Conservation (phyloP, 2,113 vertebrate genomes). For the Lepisosteus osseus region DNA sequence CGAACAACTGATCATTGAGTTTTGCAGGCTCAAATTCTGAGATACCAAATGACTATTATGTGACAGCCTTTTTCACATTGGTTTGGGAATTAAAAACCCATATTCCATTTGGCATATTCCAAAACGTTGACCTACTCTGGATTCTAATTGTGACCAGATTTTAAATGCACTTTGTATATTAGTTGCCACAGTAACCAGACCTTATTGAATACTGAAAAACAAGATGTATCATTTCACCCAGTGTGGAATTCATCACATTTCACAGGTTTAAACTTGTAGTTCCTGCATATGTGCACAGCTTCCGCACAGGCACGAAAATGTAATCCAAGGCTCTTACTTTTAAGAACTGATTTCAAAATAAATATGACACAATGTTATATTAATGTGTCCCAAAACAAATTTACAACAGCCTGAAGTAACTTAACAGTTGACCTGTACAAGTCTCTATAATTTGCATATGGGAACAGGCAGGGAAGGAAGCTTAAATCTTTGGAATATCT, state of each 20-base stretch:
- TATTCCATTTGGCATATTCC: slow-evolving; percentile 1
- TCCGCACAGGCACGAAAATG: neutral
- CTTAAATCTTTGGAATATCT: slow-evolving; percentile 45
- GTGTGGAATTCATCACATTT: slow-evolving; percentile 15
- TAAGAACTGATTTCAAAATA: neutral
- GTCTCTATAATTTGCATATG: slow-evolving; percentile 32
- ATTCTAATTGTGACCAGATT: slow-evolving; percentile 9
- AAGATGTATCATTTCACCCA: slow-evolving; percentile 11
- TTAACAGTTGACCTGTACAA: slow-evolving; percentile 41
- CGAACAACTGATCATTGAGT: slow-evolving; percentile 5
- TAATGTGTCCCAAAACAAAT: slow-evolving; percentile 25
- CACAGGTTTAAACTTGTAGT: slow-evolving; percentile 4
- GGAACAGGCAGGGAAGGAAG: slow-evolving; percentile 39
- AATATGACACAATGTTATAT: neutral
- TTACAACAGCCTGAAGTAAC: slow-evolving; percentile 43
- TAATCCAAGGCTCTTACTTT: neutral
- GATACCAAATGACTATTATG: neutral
- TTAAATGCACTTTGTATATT: neutral
- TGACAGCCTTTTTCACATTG: no score
- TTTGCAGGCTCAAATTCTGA: slow-evolving; percentile 24
- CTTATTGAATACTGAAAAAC: slow-evolving; percentile 15
- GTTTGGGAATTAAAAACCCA: no score
- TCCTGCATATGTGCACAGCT: slow-evolving; percentile 8
- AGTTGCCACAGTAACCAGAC: slow-evolving; percentile 21
- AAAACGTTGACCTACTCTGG: slow-evolving; percentile 7